phyloP scores from a whole-genome alignment of 2,797 vertebrate genomes.

The Chloroceryle inda region DNA sequence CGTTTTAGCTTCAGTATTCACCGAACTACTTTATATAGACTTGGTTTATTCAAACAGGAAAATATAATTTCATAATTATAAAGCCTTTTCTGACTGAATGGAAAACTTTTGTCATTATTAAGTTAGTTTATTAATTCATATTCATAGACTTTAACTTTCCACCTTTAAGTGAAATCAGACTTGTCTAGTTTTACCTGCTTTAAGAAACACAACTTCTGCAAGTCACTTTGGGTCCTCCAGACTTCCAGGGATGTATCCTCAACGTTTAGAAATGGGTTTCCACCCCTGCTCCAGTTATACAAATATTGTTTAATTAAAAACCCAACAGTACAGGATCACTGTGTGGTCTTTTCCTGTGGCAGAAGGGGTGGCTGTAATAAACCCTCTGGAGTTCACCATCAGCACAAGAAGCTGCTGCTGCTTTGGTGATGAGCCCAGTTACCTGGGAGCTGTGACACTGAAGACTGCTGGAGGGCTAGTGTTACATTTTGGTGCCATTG shows the following conservation, averaged over 20 bases:
- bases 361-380: neutral
- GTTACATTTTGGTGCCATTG: neutral
- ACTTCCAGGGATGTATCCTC: neutral
- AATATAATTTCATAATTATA: neutral
- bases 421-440: rapidly evolving
- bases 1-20: conserved; percentile 5
- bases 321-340: neutral
- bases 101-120: neutral
- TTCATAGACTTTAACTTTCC: neutral
- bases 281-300: neutral
- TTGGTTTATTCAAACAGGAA: neutral
- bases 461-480: neutral
- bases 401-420: neutral
- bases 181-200: neutral
- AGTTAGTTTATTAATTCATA: neutral
- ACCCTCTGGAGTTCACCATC: neutral
- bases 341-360: neutral
- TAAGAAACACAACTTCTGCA: neutral
- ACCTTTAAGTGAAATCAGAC: neutral
- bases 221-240: neutral
- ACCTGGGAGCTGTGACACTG: neutral
- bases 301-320: neutral
- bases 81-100: neutral
- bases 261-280: neutral
- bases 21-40: neutral